Evolutionary conservation across 2,113 vertebrate genomes (phyloP), one percentile per base, ranked within the genome.

Genomic region (Hylia prasina): DNA sequence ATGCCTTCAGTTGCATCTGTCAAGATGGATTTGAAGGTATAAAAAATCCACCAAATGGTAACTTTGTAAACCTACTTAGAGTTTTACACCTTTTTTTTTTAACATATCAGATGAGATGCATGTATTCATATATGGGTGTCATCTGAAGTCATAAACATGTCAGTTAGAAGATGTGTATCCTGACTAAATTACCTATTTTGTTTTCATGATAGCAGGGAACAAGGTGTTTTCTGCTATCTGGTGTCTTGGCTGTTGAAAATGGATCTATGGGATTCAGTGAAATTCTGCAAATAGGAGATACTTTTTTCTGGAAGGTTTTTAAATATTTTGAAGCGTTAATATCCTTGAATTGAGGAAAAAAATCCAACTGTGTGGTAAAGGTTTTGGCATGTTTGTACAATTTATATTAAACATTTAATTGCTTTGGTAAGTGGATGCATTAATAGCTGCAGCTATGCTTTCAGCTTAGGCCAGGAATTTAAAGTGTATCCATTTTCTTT

Each of bases 21-120:
- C 97, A 95, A 61, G 75, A 91, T 48, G 98, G 97, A 96, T 98
- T 98, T 96, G 89, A 98, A 98, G 98, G 98, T 98, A 98, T 48
- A 37, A 83, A 75, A 44, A 64, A 23, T 18, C 30, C 60, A n/a
- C 37, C 35, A 10, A 77, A 70, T 2, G 2, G 7, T 23, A 68
- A 35, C 22, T 31, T 47, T 2, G 5, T 54, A 81, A 65, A 51
- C 30, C 40, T 66, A 60, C 33, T 40, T 24, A 37, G 53, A 71
- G 8, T 69, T 44, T 45, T 70, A 40, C 20, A 56, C 12, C 10
- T 66, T 63, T 63, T 63, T 63, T 76, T 79, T 68, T 70, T 18
- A 48, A n/a, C 4, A 31, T 47, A 35, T 53, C 2, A 2, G 9
- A 50, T 68, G 4, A 84, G 17, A 42, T 25, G 11, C 20, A 19